phyloP scores from a whole-genome alignment of 2,888 invertebrate genomes.

The Alviniconcha strummeri region DNA sequence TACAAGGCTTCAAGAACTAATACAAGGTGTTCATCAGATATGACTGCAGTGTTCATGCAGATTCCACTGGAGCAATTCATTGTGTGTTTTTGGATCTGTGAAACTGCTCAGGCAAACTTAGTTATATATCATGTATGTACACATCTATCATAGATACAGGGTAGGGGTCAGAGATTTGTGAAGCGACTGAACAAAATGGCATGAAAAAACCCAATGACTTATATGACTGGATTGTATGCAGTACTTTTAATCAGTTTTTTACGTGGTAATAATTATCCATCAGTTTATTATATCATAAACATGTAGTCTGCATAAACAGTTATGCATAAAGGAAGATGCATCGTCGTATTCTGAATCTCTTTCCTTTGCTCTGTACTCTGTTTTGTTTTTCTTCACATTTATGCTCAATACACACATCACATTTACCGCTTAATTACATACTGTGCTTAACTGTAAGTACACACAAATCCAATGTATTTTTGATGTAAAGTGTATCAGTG shows the following conservation, averaged over 20 bases:
- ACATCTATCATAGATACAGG: neutral
- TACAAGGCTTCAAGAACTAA: too few species aligned
- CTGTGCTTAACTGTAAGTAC: constrained; percentile 5
- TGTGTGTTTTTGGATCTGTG: too few species aligned
- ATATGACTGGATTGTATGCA: neutral
- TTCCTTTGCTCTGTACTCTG: neutral
- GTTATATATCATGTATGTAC: too few species aligned
- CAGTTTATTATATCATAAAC: too few species aligned
- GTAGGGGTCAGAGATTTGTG: constrained; percentile 4
- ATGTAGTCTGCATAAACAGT: too few species aligned
- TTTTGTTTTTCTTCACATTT: constrained; percentile 4
- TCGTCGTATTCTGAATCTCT: constrained; percentile 23
- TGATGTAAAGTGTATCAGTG: constrained; percentile 24
- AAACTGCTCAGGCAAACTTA: too few species aligned
- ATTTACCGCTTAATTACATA: constrained; percentile 18
- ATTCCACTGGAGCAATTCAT: too few species aligned
- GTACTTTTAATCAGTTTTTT: neutral
- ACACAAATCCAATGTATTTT: constrained; percentile 29
- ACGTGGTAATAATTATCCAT: neutral
- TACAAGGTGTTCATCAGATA: too few species aligned
- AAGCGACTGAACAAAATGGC: constrained; percentile 30
- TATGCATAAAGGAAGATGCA: too few species aligned
- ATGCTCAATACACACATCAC: constrained; percentile 28
- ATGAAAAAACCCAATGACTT: neutral
- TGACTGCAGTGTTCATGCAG: too few species aligned